Conservation (phyloP, 2,113 vertebrate genomes). For the Xiphophorus hellerii region DNA sequence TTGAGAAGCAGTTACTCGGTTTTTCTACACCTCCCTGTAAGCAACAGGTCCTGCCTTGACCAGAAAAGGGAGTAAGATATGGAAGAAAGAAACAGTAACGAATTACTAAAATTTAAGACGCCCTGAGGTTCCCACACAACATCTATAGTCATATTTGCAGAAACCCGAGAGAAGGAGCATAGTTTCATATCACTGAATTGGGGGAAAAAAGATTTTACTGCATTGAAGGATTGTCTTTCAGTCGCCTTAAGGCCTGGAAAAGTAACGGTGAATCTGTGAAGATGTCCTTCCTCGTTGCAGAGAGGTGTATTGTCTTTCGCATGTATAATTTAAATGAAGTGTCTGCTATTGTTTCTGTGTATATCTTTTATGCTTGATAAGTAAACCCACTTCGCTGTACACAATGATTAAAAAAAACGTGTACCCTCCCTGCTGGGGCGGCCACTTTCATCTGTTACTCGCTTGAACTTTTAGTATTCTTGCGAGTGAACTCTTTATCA, state of each 20-base stretch:
- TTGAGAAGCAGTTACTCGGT: conserved; percentile 21
- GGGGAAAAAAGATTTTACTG: neutral
- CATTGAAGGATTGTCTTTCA: neutral
- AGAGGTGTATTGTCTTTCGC: conserved; percentile 8
- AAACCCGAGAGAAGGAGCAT: neutral
- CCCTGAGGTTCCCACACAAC: too few relatives aligned
- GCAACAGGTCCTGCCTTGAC: conserved; percentile 52
- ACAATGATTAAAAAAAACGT: neutral
- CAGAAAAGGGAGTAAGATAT: neutral
- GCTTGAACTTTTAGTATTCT: neutral
- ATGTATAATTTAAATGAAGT: neutral
- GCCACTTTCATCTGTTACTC: neutral
- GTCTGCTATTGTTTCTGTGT: neutral
- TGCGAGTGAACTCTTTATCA: neutral
- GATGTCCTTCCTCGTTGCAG: conserved; percentile 15
- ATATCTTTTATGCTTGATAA: too few relatives aligned
- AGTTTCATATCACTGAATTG: neutral
- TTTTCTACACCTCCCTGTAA: conserved; percentile 5
- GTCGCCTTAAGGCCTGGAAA: conserved; percentile 22
- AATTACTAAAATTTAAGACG: neutral
- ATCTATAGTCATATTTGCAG: neutral
- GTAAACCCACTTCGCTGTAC: neutral
- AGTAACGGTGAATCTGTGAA: conserved; percentile 19
- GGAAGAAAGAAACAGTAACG: neutral
- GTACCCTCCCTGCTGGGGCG: neutral